phyloP scores from a whole-genome alignment of 2,888 invertebrate genomes.

The Drosophila maculinotata region DNA sequence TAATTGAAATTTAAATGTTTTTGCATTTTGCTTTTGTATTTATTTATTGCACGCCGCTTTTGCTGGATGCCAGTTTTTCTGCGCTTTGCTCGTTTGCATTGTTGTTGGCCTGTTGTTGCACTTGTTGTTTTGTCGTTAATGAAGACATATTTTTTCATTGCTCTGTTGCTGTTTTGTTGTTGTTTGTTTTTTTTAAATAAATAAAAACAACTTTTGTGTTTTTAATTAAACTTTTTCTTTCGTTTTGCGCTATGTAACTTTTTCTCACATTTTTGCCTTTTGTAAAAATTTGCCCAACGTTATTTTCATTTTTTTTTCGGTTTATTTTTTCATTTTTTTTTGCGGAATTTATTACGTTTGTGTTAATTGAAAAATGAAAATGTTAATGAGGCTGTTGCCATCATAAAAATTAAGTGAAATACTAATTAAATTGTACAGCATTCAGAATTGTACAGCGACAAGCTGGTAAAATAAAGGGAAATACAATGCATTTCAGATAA shows the following conservation, averaged over 20 bases:
- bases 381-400: slow-evolving; percentile 76
- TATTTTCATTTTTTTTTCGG: slow-evolving; percentile 35
- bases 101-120: slow-evolving; percentile 54
- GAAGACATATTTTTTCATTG: slow-evolving; percentile 79
- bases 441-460: slow-evolving; percentile 22
- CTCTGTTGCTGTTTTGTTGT: slow-evolving; percentile 27
- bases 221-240: slow-evolving; percentile 78
- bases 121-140: slow-evolving; percentile 71
- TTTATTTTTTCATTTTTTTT: slow-evolving; percentile 21
- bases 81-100: slow-evolving; percentile 50
- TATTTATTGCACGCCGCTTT: slow-evolving; percentile 60
- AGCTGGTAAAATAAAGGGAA: slow-evolving; percentile 3
- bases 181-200: slow-evolving; percentile 62
- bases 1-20: slow-evolving; percentile 82
- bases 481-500: slow-evolving; percentile 1
- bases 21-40: slow-evolving; percentile 68
- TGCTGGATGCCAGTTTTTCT: slow-evolving; percentile 25
- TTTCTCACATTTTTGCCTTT: slow-evolving; percentile 61
- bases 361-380: slow-evolving; percentile 82
- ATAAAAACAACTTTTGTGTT: slow-evolving; percentile 77
- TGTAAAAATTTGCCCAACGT: slow-evolving; percentile 55
- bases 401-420: slow-evolving; percentile 75
- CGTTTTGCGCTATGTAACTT: slow-evolving; percentile 43
- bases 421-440: slow-evolving; percentile 72
- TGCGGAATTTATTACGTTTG: slow-evolving; percentile 79